A percentile compares a stretch with the other conserved stretches of the same genome.
Conservation (phyloP, 1,140 invertebrate genomes). For the Condylostylus longicornis region DNA sequence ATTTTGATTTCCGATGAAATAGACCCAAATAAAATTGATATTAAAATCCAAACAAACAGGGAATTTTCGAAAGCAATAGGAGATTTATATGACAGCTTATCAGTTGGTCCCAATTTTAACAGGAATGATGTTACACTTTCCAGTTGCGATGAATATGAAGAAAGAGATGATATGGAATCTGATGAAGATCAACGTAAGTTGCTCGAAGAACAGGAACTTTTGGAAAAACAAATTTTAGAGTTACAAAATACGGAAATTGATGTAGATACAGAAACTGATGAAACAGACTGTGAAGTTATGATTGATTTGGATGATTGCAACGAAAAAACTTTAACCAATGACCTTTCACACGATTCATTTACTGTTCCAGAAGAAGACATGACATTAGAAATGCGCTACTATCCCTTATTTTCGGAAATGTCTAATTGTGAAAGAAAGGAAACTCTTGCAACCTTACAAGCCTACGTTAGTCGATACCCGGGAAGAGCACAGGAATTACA, state of each 20-base stretch:
- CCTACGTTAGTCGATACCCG: constrained; percentile 65
- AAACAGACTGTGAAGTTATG: constrained; percentile 39
- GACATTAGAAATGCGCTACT: constrained; percentile 46
- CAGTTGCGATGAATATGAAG: constrained; percentile 28
- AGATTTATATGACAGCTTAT: constrained; percentile 27
- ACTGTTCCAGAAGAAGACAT: constrained; percentile 25
- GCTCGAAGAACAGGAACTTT: constrained; percentile 59
- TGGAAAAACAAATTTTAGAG: constrained; percentile 68
- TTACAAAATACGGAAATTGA: constrained; percentile 64
- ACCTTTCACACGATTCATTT: constrained; percentile 22
- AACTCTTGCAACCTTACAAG: constrained; percentile 57
- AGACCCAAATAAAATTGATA: constrained; percentile 28
- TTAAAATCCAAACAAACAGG: constrained; percentile 30
- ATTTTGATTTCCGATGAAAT: not conserved
- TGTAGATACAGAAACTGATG: constrained; percentile 65
- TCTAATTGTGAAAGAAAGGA: constrained; percentile 65
- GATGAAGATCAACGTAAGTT: constrained; percentile 46
- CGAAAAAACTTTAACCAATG: constrained; percentile 9
- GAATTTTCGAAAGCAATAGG: constrained; percentile 30
- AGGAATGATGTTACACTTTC: constrained; percentile 3
- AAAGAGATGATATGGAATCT: constrained; percentile 18
- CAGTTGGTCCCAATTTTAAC: constrained; percentile 2
- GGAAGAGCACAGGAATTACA: constrained; percentile 80
- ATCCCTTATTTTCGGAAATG: constrained; percentile 57
- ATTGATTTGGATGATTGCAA: constrained; percentile 18